Conservation (phyloP, 2,797 vertebrate species). For the Microchirus variegatus region DNA sequence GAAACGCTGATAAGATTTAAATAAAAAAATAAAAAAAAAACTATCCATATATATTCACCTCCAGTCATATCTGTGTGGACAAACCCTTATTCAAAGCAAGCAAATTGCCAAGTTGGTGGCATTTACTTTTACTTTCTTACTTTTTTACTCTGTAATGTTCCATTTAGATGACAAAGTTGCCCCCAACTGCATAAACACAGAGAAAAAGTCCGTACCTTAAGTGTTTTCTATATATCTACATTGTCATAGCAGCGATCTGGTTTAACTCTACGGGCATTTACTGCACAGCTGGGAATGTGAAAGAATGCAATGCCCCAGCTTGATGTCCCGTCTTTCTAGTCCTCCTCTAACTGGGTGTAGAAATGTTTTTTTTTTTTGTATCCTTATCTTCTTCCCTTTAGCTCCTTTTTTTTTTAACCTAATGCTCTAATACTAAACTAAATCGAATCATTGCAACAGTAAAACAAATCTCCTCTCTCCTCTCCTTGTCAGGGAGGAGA, state of each 20-base stretch:
- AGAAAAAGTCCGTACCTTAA: constrained; percentile 14
- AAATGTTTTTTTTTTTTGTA: constrained; percentile 5
- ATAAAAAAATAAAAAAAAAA: too few species aligned
- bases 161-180: constrained; percentile 38
- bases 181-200: constrained; percentile 10
- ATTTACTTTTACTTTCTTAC: neutral
- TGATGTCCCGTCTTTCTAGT: constrained; percentile 46
- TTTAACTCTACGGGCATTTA: constrained; percentile 50
- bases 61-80: too few species aligned
- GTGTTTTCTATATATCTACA: constrained; percentile 24
- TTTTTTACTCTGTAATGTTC: constrained; percentile 13
- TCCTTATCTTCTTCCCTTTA: neutral
- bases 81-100: too few species aligned
- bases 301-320: constrained; percentile 67
- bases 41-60: too few species aligned
- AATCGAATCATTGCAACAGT: constrained; percentile 16
- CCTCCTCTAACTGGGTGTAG: constrained; percentile 27
- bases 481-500: constrained; percentile 8
- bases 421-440: constrained; percentile 16
- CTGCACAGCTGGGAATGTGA: constrained; percentile 67
- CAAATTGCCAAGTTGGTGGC: neutral
- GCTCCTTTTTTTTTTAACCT: constrained; percentile 2
- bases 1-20: too few species aligned
- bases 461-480: constrained; percentile 17
- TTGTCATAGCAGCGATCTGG: constrained; percentile 44